phyloP scores from a whole-genome alignment of 2,797 vertebrate species.

The Erpetoichthys calabaricus region DNA sequence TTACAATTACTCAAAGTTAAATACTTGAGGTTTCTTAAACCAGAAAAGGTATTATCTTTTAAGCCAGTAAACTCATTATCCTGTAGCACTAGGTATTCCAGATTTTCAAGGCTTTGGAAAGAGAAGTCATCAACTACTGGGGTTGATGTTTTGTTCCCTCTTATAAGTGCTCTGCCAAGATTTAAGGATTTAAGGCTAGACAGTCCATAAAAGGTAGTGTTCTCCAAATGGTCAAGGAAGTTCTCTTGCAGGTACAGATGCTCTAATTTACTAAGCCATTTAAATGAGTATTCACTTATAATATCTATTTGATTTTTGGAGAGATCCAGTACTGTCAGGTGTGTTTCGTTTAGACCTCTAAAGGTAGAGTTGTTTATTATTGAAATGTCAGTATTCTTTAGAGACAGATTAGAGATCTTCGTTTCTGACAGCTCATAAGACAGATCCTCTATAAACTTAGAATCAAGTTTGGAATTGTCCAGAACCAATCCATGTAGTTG shows the following conservation, averaged over 20 bases:
- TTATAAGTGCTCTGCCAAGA: slow-evolving; percentile 48
- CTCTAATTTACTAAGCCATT: slow-evolving; percentile 55
- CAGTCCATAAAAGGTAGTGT: slow-evolving; percentile 60
- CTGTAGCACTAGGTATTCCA: slow-evolving; percentile 65
- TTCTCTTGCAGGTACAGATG: slow-evolving; percentile 57
- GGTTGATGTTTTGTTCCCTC: slow-evolving; percentile 24
- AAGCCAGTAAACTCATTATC: slow-evolving; percentile 43
- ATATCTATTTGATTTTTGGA: slow-evolving; percentile 50
- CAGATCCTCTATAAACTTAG: slow-evolving; percentile 34
- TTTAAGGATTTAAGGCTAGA: slow-evolving; percentile 53
- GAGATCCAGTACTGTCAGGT: slow-evolving; percentile 64
- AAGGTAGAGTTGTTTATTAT: slow-evolving; percentile 49
- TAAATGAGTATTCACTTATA: slow-evolving; percentile 57
- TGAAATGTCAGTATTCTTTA: slow-evolving; percentile 46
- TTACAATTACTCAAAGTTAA: slow-evolving; percentile 60
- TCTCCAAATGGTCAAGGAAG: slow-evolving; percentile 47
- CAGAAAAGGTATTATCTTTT: slow-evolving; percentile 56
- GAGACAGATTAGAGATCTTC: slow-evolving; percentile 48
- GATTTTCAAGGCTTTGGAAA: slow-evolving; percentile 50
- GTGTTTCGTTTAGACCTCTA: slow-evolving; percentile 51
- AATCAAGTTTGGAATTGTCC: slow-evolving; percentile 46
- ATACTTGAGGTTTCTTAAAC: slow-evolving; percentile 55
- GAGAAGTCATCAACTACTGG: slow-evolving; percentile 60
- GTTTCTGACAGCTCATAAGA: slow-evolving; percentile 62
- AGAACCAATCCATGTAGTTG: slow-evolving; percentile 51